Conservation (phyloP, 2,797 vertebrate genomes). For the Odontamblyopus rebecca region DNA sequence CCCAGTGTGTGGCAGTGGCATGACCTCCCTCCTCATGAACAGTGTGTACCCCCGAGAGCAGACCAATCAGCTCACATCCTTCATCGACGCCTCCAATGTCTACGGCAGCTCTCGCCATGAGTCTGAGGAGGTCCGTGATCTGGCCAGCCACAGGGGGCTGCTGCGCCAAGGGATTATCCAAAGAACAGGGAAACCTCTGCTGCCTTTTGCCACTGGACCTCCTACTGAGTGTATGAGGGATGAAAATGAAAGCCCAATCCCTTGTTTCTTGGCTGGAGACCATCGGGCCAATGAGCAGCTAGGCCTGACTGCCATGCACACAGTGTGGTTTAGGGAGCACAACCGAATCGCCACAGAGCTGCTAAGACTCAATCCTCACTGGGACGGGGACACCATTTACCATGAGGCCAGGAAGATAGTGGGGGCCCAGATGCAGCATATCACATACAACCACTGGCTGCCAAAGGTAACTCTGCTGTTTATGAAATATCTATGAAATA, state of each 20-base stretch:
- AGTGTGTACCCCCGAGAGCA: slow-evolving; percentile 96
- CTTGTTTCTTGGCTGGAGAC: slow-evolving; percentile 96
- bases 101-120: slow-evolving; percentile 92
- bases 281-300: slow-evolving; percentile 96
- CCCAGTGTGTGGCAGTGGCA: slow-evolving; percentile 95
- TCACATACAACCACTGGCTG: slow-evolving; percentile 96
- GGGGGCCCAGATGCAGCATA: slow-evolving; percentile 96
- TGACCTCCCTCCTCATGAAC: slow-evolving; percentile 98
- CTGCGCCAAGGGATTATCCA: slow-evolving; percentile 95
- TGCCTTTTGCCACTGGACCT: slow-evolving; percentile 94
- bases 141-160: slow-evolving; percentile 94
- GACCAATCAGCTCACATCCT: slow-evolving; percentile 97
- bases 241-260: slow-evolving; percentile 96
- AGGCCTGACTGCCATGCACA: slow-evolving; percentile 95
- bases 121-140: slow-evolving; percentile 87
- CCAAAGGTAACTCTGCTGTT: slow-evolving; percentile 78
- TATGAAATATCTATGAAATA: background rate
- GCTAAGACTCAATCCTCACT: slow-evolving; percentile 92
- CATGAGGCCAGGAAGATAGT: slow-evolving; percentile 95
- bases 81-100: slow-evolving; percentile 94
- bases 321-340: slow-evolving; percentile 95
- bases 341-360: slow-evolving; percentile 92
- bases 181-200: slow-evolving; percentile 91
- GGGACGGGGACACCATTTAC: slow-evolving; percentile 98
- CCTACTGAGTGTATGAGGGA: slow-evolving; percentile 97